Evolutionary conservation across 2,888 invertebrate genomes (phyloP).

Genomic region (Harpalus rubripes): DNA sequence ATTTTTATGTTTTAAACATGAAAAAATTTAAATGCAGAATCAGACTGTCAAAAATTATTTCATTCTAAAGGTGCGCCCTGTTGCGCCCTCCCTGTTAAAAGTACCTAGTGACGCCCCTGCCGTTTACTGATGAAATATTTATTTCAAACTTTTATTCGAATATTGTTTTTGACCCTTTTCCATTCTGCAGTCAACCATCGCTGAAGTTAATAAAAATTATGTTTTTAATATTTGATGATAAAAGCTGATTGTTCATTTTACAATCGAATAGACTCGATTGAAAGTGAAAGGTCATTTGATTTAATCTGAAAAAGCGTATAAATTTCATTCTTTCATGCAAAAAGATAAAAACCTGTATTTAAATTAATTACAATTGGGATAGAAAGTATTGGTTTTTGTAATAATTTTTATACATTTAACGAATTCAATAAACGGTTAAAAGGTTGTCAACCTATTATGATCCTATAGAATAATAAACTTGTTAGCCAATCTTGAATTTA

Average conservation of each 20-base stretch:
- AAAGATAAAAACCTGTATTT: not conserved
- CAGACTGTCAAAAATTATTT: too few species aligned
- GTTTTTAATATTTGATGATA: conserved; percentile 2
- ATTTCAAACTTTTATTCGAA: too few species aligned
- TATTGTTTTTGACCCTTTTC: too few species aligned
- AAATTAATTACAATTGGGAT: not conserved
- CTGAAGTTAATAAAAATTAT: not conserved
- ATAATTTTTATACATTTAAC: not conserved
- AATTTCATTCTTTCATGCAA: not conserved
- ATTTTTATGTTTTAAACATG: too few species aligned
- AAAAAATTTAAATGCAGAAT: too few species aligned
- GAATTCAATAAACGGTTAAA: not conserved
- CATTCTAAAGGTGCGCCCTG: too few species aligned
- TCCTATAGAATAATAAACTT: too few species aligned
- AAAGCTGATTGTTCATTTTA: not conserved
- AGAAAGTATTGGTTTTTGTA: not conserved
- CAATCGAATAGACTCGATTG: not conserved
- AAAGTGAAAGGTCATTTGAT: not conserved
- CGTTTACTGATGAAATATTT: too few species aligned
- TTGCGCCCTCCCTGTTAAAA: too few species aligned
- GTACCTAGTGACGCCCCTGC: too few species aligned
- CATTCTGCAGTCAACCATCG: too few species aligned
- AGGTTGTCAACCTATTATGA: not conserved
- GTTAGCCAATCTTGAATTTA: too few species aligned
- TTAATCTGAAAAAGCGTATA: not conserved